Evolutionary conservation across 2,113 vertebrate species (phyloP).

Genomic region (Aspidoscelis tigris): DNA sequence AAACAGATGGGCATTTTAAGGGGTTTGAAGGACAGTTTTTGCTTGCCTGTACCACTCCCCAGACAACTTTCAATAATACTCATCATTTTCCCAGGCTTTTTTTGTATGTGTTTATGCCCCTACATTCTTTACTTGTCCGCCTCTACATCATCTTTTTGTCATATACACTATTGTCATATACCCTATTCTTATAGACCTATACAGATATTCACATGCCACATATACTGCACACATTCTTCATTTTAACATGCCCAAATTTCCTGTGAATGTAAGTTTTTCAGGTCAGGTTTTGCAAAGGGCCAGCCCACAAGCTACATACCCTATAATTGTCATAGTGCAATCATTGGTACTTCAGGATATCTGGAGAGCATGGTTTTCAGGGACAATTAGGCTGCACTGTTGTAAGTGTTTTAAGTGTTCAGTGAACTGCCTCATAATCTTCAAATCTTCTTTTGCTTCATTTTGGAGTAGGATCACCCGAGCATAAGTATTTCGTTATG

Average conservation of each 20-base stretch:
- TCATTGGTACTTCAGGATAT: conserved; percentile 21
- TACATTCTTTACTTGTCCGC: background rate
- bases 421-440: conserved; percentile 36
- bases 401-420: conserved; percentile 31
- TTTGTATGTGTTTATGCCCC: background rate
- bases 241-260: background rate
- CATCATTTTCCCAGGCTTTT: background rate
- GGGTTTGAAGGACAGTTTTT: background rate
- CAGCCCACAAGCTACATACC: conserved; percentile 18
- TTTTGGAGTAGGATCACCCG: conserved; percentile 30
- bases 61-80: no score
- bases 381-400: conserved; percentile 23
- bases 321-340: conserved; percentile 27
- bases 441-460: conserved; percentile 30
- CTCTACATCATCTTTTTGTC: background rate
- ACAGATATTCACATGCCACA: background rate
- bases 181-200: no score
- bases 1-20: background rate
- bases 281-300: conserved; percentile 1
- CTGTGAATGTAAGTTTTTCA: conserved; percentile 12
- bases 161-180: background rate
- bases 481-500: conserved; percentile 5
- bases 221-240: background rate
- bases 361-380: conserved; percentile 8
- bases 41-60: background rate